phyloP scores from a whole-genome alignment of 2,113 vertebrate species.

The Campylomormyrus numenius region DNA sequence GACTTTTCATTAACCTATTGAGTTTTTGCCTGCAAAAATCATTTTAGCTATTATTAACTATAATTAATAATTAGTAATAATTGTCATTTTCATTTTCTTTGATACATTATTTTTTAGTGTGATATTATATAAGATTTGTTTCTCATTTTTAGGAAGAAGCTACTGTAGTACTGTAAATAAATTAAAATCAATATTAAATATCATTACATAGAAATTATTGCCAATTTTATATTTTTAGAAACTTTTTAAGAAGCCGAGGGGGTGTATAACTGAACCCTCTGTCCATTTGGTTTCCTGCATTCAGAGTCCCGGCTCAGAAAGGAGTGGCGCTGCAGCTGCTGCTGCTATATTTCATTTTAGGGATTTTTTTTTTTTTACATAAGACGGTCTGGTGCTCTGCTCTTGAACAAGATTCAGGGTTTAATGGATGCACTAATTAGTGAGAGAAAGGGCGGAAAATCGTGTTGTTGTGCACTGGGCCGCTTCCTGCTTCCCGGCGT shows the following conservation, averaged over 20 bases:
- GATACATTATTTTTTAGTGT: background rate
- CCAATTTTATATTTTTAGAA: background rate
- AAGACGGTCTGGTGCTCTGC: background rate
- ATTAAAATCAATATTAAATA: background rate
- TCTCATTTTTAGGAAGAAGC: background rate
- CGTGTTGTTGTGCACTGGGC: background rate
- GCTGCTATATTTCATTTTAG: background rate
- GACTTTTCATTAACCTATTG: background rate
- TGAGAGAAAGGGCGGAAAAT: constrained; percentile 9
- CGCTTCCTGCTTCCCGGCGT: background rate
- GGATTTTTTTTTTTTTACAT: background rate
- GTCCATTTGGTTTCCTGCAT: background rate
- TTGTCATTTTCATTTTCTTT: background rate
- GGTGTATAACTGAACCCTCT: background rate
- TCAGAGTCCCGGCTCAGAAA: background rate
- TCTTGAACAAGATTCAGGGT: background rate
- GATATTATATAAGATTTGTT: background rate
- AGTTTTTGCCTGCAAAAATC: background rate
- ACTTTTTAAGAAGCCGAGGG: background rate
- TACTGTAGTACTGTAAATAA: background rate
- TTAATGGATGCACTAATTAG: background rate
- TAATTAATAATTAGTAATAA: background rate
- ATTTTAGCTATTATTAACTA: background rate
- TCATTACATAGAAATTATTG: background rate
- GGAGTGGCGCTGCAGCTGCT: background rate